Evolutionary conservation across 2,888 invertebrate species (phyloP), one percentile per base, ranked within the genome.

Genomic region (Drosophila infuscata): DNA sequence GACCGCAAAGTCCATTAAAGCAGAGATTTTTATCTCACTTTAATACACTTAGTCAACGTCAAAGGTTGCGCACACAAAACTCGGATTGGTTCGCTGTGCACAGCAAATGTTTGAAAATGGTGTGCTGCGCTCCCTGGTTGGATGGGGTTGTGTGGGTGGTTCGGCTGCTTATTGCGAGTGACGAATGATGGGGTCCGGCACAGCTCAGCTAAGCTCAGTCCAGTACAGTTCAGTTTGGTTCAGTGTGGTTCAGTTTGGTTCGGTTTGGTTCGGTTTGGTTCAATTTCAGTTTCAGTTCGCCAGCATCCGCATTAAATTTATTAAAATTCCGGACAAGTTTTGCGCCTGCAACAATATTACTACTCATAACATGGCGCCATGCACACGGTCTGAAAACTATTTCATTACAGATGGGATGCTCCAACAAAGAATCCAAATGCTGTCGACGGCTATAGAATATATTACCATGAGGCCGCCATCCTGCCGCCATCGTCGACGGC

Each of bases 381-480:
- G 81, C 59, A 81, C 74, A 78, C 61, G 80, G 62, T 82, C 73
- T 73, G 71, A 85, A 90, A 90, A 87, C 87, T 91, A 88, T 88
- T 91, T 90, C 83, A 87, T 91, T 75, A 70, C 87, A 95, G 95
- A 76, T 97, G 97, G 97, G 96, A 97, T 80, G 95, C 96, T 9
- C 97, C 97, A 6, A 92, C 94, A 48, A 97, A 97, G 93, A 97
- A 97, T 93, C 97, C 97, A 0, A 95, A 96, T 79, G 96, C 96
- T 0, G 97, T 97, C 2, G 96, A 97, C 93, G 94, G 97, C 81
- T 97, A 97, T 94, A 95, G 97, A 79, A 96, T 97, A 77, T 96
- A 97, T 94, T 97, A 97, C 96, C 94, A 96, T 73, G 95, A 95
- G 48, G 94, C 95, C 62, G 96, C 96, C 74, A 75, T 83, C 4